A percentile compares a stretch with the other conserved stretches of the same genome.
phyloP scores from a whole-genome alignment of 2,113 vertebrate species.

The Actenoides hombroni region DNA sequence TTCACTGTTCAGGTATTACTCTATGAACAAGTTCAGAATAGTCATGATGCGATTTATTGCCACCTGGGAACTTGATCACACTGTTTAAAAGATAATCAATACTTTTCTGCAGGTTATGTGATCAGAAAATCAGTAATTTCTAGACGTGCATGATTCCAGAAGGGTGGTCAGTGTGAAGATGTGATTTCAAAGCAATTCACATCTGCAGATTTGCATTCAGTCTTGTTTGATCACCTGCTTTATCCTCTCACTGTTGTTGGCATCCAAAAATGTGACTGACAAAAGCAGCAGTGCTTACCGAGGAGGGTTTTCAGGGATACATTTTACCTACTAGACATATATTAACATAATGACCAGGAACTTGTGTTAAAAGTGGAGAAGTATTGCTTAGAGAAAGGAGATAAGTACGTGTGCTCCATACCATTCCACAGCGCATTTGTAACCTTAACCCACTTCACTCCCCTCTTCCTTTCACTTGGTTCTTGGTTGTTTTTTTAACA shows the following conservation, averaged over 20 bases:
- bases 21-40: background rate
- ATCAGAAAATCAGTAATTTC: background rate
- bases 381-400: background rate
- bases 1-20: background rate
- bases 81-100: background rate
- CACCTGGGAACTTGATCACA: background rate
- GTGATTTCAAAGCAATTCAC: background rate
- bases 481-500: background rate
- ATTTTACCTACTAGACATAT: background rate
- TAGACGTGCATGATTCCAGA: background rate
- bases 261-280: background rate
- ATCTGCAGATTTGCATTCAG: background rate
- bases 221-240: background rate
- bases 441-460: constrained; percentile 27
- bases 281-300: background rate
- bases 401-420: constrained; percentile 7
- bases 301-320: background rate
- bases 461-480: constrained; percentile 15
- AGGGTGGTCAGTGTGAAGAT: background rate
- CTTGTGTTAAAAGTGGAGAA: background rate
- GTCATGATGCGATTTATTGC: background rate
- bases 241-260: background rate
- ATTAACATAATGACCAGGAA: background rate
- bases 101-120: background rate
- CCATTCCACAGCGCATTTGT: constrained; percentile 37